Base-by-base conservation (phyloP, 2,888 invertebrate genomes). In the Temnothorax rugatulus region DNA sequence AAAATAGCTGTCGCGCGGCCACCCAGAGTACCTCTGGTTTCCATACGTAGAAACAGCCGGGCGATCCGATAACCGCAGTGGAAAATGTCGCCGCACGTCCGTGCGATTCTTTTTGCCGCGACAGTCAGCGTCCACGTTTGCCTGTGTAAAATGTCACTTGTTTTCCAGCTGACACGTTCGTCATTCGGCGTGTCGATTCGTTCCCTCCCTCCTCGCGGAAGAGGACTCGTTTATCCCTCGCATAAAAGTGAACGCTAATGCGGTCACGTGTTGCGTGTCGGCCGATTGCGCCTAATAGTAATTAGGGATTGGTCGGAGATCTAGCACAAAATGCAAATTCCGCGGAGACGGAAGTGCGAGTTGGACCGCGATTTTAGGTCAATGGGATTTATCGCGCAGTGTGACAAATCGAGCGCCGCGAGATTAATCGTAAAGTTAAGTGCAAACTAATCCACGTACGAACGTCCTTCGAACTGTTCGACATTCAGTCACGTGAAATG, bases 1-100 rank as follows among this genome's bases (percentile, higher is more conserved):
- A 44, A 77, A 77, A 57, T 44, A 54, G 41, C 38, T 75, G 25
- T 76, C 52, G 61, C 61, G 38, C 47, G 59, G 38, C 61, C 13
- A 41, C 47, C 66, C 21, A n/a, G 29, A 68, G 50, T 69, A 15
- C 47, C 68, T 29, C 50, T 71, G 34, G 41, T 47, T 50, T 69
- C 21, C 41, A 68, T 85, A 90, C 87, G 82, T 89, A 88, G 90
- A 88, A 89, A 90, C 29, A 82, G 81, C 15, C 59, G 83, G 81
- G 18, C 59, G 50, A 68, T 76, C 61, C 38, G 81, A 71, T 74
- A 73, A 59, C 69, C 66, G 77, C 83, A 75, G 73, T 86, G 86
- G 81, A 86, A 88, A 90, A 88, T 87, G 88, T 89, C 89, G 81
- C 76, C 75, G 88, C 87, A 88, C 87, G 87, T 89, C 77, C 74